Evolutionary conservation across 1,140 invertebrate species (phyloP).

Genomic region (Zaprionus vittiger): DNA sequence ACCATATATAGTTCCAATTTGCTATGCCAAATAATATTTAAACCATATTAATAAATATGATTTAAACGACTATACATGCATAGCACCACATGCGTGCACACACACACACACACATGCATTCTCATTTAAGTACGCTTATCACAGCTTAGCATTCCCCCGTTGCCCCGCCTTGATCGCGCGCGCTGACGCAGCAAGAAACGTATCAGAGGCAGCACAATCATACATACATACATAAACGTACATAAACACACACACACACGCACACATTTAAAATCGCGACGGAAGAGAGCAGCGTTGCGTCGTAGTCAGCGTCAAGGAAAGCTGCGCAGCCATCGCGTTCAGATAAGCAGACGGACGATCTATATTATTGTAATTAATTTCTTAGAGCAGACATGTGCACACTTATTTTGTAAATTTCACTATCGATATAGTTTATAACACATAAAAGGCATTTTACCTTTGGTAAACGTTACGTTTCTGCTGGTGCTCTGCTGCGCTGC

Average conservation of each 20-base stretch:
- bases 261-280: slow-evolving; percentile 27
- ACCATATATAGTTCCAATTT: not conserved
- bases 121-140: slow-evolving; percentile 56
- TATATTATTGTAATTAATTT: slow-evolving; percentile 33
- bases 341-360: slow-evolving; percentile 39
- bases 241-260: slow-evolving; percentile 7
- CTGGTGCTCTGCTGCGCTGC: slow-evolving; percentile 42
- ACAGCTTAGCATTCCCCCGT: slow-evolving; percentile 46
- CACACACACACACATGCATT: slow-evolving; percentile 20
- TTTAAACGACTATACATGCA: not conserved
- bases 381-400: not conserved
- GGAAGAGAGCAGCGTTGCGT: slow-evolving; percentile 33
- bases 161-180: slow-evolving; percentile 11
- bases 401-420: slow-evolving; percentile 10
- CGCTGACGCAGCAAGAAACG: slow-evolving; percentile 41
- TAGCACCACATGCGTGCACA: not conserved
- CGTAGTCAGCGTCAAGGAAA: slow-evolving; percentile 31
- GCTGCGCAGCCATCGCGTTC: slow-evolving; percentile 37
- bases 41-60: not conserved
- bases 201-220: slow-evolving; percentile 39
- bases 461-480: slow-evolving; percentile 73
- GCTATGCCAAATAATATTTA: not conserved
- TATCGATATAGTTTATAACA: slow-evolving; percentile 30
- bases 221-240: slow-evolving; percentile 18
- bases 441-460: slow-evolving; percentile 59